Conservation (phyloP, 2,113 vertebrate genomes). For the Microcebus jonahi region DNA sequence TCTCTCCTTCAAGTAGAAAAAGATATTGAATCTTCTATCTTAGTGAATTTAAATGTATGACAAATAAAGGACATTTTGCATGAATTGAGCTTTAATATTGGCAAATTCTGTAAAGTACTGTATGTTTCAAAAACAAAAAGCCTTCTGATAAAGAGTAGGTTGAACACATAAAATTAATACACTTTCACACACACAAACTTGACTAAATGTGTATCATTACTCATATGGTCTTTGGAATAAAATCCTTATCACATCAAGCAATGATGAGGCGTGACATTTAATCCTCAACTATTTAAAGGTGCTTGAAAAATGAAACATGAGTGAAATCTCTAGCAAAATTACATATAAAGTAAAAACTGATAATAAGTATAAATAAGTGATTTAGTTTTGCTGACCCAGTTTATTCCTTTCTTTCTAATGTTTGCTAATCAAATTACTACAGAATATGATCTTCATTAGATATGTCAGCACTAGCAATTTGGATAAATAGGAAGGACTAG, state of each 20-base stretch:
- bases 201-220: constrained; percentile 66
- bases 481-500: constrained; percentile 65
- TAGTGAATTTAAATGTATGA: constrained; percentile 77
- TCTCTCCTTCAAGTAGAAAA: constrained; percentile 55
- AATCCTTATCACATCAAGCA: constrained; percentile 68
- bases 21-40: constrained; percentile 63
- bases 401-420: constrained; percentile 53
- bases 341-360: constrained; percentile 61
- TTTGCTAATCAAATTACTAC: constrained; percentile 55
- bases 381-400: constrained; percentile 77
- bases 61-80: constrained; percentile 75
- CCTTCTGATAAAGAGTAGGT: constrained; percentile 60
- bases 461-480: constrained; percentile 59
- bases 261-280: constrained; percentile 75
- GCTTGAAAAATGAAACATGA: constrained; percentile 71
- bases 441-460: constrained; percentile 72
- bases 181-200: constrained; percentile 46
- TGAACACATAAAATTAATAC: constrained; percentile 74
- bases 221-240: constrained; percentile 57
- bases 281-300: constrained; percentile 71
- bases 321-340: constrained; percentile 72
- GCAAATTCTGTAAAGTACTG: constrained; percentile 62
- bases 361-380: constrained; percentile 57
- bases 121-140: constrained; percentile 60
- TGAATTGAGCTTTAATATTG: constrained; percentile 75